phyloP scores from a whole-genome alignment of 35 echinoderm and acorn worm species.

The Stichopus chloronotus region DNA sequence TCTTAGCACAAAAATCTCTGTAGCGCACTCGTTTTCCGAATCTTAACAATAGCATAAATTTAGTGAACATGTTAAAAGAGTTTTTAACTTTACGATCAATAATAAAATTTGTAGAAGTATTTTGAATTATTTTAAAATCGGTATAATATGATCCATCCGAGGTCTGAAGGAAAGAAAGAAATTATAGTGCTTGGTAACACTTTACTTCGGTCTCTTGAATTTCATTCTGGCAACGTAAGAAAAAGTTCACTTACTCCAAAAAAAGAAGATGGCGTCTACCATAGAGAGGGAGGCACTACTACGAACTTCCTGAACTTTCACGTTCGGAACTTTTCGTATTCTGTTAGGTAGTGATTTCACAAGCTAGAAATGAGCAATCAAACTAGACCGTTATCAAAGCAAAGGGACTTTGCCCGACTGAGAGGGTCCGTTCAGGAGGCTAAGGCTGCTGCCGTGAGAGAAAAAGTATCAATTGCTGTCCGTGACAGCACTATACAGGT shows the following conservation, averaged over 20 bases:
- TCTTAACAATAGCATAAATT: too few relatives aligned
- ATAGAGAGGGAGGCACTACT: not conserved
- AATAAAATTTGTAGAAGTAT: too few relatives aligned
- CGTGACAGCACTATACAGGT: slow-evolving; percentile 74
- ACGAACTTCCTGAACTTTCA: slow-evolving; percentile 51
- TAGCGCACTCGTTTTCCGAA: too few relatives aligned
- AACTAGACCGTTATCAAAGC: not conserved
- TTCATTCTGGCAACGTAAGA: too few relatives aligned
- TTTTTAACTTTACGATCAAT: too few relatives aligned
- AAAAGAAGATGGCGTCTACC: slow-evolving; percentile 38
- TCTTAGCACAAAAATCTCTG: too few relatives aligned
- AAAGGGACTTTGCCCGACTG: slow-evolving; percentile 53
- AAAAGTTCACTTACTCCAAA: not conserved
- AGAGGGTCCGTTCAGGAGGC: slow-evolving; percentile 43
- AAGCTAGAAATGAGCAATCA: not conserved
- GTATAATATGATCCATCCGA: too few relatives aligned
- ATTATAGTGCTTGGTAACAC: too few relatives aligned
- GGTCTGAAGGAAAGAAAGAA: too few relatives aligned
- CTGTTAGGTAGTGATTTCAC: not conserved
- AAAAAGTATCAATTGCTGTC: slow-evolving; percentile 82
- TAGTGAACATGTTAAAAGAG: too few relatives aligned
- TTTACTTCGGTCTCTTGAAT: too few relatives aligned
- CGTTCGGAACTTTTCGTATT: not conserved
- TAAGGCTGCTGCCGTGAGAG: slow-evolving; percentile 65
- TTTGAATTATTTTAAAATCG: too few relatives aligned